Evolutionary conservation across 2,113 vertebrate genomes (phyloP), one percentile per base, ranked within the genome.

Genomic region (Hipposideros armiger): DNA sequence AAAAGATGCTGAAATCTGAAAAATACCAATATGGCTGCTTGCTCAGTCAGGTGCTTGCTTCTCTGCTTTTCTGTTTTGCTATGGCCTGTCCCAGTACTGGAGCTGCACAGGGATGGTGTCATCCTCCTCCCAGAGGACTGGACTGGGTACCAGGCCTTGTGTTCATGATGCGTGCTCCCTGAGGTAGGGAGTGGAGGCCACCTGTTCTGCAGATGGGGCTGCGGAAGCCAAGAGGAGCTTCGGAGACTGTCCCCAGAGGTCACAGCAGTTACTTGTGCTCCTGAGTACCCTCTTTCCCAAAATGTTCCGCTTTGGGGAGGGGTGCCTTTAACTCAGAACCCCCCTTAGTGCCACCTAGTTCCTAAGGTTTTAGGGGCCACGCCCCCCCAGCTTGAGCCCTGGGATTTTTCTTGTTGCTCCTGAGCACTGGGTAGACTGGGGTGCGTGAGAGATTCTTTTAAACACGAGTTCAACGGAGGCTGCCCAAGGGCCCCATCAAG

Each of bases 1-100:
- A 97, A 94, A 97, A 96, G 88, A 73, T 90, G 93, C 89, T 96
- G 91, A 95, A 96, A 87, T 89, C 93, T 74, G 69, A 77, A 95
- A 96, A 96, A 89, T 73, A 86, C 77, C 73, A 86, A 36, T 67
- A 56, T 24, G 73, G 52, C 80, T 92, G n/a, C 45, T 73, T 30
- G 78, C 36, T 36, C 36, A 36, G 86, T 91, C 62, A 69, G 81
- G 85, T 54, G n/a, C 54, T 83, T 60, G 66, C 32, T 45, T 94
- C 54, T 84, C 80, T 42, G 40, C 36, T 81, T 90, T 93, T 87
- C 95, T 82, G 0, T 94, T 82, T 89, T 3, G 52, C 26, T 52
- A 54, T 5, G 15, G 8, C n/a, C 13, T 5, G 2, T 67, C 58
- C 50, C 32, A 69, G 60, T 13, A 8, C 36, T 50, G 58, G 62